phyloP scores from a whole-genome alignment of 2,797 vertebrate species.

The Gastrophryne carolinensis region DNA sequence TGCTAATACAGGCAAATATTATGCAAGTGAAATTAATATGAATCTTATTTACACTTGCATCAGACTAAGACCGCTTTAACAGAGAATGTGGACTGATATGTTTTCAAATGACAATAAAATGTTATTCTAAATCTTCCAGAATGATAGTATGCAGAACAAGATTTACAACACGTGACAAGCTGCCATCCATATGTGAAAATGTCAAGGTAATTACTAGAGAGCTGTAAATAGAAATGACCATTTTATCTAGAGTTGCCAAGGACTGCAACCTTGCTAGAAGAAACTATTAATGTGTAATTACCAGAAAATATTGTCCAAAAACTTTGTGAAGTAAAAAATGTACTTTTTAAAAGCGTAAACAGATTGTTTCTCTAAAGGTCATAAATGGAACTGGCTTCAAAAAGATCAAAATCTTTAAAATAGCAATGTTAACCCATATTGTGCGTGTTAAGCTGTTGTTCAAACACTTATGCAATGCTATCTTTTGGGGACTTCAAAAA shows the following conservation, averaged over 20 bases:
- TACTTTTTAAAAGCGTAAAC: conserved; percentile 39
- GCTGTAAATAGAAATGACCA: conserved; percentile 40
- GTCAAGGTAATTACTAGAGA: conserved; percentile 50
- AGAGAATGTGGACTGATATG: background rate
- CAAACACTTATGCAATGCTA: background rate
- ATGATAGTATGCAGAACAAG: conserved; percentile 22
- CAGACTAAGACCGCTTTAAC: conserved; percentile 11
- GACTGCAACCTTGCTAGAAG: conserved; percentile 42
- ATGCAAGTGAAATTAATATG: background rate
- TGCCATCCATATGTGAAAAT: conserved; percentile 41
- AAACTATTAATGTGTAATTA: conserved; percentile 52
- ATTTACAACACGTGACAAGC: conserved; percentile 44
- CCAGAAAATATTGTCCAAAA: conserved; percentile 46
- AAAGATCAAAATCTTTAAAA: conserved; percentile 28
- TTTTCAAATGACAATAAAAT: conserved; percentile 42
- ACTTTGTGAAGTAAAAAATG: conserved; percentile 28
- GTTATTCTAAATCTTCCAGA: conserved; percentile 40
- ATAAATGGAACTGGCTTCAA: conserved; percentile 35
- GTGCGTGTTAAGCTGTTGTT: background rate
- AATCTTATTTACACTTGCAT: conserved; percentile 23
- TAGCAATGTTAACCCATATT: conserved; percentile 4
- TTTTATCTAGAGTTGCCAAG: conserved; percentile 44
- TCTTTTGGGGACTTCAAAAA: no score
- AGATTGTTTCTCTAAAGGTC: conserved; percentile 45
- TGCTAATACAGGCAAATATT: no score